phyloP scores from a whole-genome alignment of 2,888 invertebrate genomes.

The Trachelus troglodyta region DNA sequence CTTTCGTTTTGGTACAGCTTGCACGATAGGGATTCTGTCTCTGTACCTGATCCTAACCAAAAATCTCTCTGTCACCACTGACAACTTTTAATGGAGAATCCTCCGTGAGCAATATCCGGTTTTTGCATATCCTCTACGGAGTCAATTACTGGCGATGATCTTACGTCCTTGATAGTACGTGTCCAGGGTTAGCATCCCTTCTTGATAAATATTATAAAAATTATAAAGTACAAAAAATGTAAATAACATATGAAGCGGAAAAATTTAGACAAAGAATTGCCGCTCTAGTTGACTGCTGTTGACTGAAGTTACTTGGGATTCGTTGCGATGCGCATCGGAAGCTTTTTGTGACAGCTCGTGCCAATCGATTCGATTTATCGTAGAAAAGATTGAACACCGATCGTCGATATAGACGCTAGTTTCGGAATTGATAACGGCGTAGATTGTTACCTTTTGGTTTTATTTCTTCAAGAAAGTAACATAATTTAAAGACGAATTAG shows the following conservation, averaged over 20 bases:
- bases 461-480: background rate
- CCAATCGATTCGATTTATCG: background rate
- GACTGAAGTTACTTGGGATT: constrained; percentile 45
- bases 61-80: constrained; percentile 2
- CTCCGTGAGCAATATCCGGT: background rate
- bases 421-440: background rate
- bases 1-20: background rate
- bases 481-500: background rate
- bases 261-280: constrained; percentile 59
- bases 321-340: constrained; percentile 5
- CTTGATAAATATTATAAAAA: constrained; percentile 29
- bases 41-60: background rate
- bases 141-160: background rate
- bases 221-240: constrained; percentile 19
- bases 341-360: background rate
- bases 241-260: constrained; percentile 41
- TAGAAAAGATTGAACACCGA: background rate
- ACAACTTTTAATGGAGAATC: constrained; percentile 13
- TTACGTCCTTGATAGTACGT: background rate
- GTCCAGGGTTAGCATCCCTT: background rate
- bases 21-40: background rate
- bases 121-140: constrained; percentile 15
- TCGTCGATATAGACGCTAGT: background rate
- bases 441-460: background rate
- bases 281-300: constrained; percentile 30